Base-by-base conservation (phyloP, 2,888 invertebrate genomes). In the Melieria picta region DNA sequence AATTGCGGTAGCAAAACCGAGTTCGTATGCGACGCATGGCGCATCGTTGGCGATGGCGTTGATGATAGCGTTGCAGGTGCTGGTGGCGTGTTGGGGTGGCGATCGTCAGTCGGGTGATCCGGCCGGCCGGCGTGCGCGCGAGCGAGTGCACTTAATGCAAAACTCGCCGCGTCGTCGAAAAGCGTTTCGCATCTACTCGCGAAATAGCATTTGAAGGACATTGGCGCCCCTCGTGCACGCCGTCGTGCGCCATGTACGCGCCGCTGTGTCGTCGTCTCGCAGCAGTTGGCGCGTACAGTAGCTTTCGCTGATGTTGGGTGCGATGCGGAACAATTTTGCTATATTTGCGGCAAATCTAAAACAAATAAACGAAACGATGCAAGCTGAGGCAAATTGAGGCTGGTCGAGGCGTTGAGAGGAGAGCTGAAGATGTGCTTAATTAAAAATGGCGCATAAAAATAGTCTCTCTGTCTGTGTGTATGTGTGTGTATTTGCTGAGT, bases 171-270 rank as follows among this genome's bases (percentile, higher is more conserved):
- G 62, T 55, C 69, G 69, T 60, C 50, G 67, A 50, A 52, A 60
- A 77, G 75, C 80, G 78, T 78, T 78, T 80, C 80, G 80, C 80
- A 78, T 79, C 79, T 81, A 81, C 81, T 82, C 80, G 81, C 79
- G 76, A 79, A 81, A 81, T 81, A 82, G 80, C 79, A 81, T 81
- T 82, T 81, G 82, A 82, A 82, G 82, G 82, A 82, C 82, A 81
- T 80, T 72, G 74, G 72, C 71, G 57, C 55, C 47, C 66, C 50
- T 43, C 56, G 46, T 30, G 69, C 3, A 43, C 42, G 50, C 2
- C 61, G 46, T 9, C 57, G 56, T n/a, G 7, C 30, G 56, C 50
- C 46, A 60, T 57, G 75, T 45, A 52, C 69, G 74, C 75, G 74
- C 47, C 50, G 56, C 48, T 30, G 30, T 30, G 30, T 30, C 30